phyloP scores from a whole-genome alignment of 2,888 invertebrate genomes.

The Stomorhina lunata region DNA sequence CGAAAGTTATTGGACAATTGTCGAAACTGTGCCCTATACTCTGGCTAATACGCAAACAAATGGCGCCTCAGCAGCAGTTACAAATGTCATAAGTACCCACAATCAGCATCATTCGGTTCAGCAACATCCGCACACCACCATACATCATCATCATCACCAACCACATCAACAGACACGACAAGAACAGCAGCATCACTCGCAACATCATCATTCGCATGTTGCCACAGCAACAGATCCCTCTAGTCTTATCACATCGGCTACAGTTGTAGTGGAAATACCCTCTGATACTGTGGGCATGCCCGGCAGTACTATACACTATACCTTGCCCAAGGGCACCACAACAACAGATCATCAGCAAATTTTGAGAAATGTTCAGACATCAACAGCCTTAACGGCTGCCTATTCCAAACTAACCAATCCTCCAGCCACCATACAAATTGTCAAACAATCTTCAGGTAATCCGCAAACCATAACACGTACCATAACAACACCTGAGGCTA shows the following conservation, averaged over 20 bases:
- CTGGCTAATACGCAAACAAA: conserved; percentile 69
- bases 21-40: conserved; percentile 78
- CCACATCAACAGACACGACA: conserved; percentile 37
- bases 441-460: conserved; percentile 69
- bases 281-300: conserved; percentile 75
- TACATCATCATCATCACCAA: conserved; percentile 62
- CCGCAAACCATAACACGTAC: conserved; percentile 55
- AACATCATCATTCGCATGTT: conserved; percentile 54
- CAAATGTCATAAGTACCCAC: conserved; percentile 49
- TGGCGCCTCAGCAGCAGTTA: conserved; percentile 60
- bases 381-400: conserved; percentile 54
- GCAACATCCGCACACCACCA: conserved; percentile 55
- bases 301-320: conserved; percentile 77
- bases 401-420: conserved; percentile 54
- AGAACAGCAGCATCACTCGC: conserved; percentile 41
- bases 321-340: conserved; percentile 71
- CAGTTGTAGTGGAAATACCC: conserved; percentile 78
- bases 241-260: conserved; percentile 74
- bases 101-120: conserved; percentile 56
- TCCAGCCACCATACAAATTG: conserved; percentile 75
- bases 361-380: conserved; percentile 54
- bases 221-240: conserved; percentile 62
- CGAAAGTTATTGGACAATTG: conserved; percentile 79
- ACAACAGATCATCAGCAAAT: conserved; percentile 64
- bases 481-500: conserved; percentile 32